These are phyloP conservation scores for Caenorhabditis sp. DNA, from an alignment of 2,888 invertebrate species.

Conservation along the genomic window DNA sequence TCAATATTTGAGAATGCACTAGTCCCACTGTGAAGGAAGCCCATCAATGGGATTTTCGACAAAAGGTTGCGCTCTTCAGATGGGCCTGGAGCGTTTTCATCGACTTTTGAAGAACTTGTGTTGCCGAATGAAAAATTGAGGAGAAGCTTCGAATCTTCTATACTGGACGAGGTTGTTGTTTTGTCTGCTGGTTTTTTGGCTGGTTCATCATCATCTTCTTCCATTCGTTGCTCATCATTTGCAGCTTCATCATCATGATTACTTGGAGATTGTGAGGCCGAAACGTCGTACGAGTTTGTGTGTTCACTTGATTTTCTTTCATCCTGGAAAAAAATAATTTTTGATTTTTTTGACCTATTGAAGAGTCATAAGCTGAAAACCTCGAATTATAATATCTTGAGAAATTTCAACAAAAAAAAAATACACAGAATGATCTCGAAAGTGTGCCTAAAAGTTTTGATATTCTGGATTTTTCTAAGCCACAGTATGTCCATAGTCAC, in stretches of 20 bases:
- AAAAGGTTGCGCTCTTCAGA: not conserved
- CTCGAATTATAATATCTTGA: too few relatives aligned
- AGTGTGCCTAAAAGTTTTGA: too few relatives aligned
- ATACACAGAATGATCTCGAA: too few relatives aligned
- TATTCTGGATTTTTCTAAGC: too few relatives aligned
- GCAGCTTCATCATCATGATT: constrained; percentile 18
- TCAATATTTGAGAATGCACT: constrained; percentile 38
- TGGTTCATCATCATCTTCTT: constrained; percentile 1
- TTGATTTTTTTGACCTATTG: too few relatives aligned
- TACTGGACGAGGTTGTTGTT: not conserved
- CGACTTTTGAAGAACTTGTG: constrained; percentile 14
- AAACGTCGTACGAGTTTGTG: constrained; percentile 47
- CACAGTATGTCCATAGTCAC: too few relatives aligned
- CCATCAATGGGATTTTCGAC: constrained; percentile 3
- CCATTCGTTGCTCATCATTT: not conserved
- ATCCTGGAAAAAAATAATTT: constrained; percentile 21
- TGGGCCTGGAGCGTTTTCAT: constrained; percentile 3
- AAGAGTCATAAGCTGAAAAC: too few relatives aligned
- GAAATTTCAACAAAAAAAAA: too few relatives aligned
- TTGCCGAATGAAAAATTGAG: constrained; percentile 12
- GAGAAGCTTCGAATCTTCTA: constrained; percentile 10
- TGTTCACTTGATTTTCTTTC: constrained; percentile 36
- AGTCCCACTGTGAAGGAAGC: constrained; percentile 20
- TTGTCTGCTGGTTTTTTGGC: not conserved
- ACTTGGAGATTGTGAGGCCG: constrained; percentile 45